phyloP scores from a whole-genome alignment of 2,888 invertebrate genomes.

The Tinea semifulvella region DNA sequence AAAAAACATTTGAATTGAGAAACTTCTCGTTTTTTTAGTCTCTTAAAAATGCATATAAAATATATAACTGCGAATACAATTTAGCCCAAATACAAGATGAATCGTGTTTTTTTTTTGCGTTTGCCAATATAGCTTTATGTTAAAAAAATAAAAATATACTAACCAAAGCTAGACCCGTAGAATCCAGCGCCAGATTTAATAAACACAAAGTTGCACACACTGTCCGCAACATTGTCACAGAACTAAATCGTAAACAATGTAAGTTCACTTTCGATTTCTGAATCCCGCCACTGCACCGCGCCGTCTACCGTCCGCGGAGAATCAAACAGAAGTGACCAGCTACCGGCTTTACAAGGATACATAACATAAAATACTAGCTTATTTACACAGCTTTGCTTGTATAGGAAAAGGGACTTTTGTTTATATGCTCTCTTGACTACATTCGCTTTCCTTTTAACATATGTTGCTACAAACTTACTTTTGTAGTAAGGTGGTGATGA shows the following conservation, averaged over 20 bases:
- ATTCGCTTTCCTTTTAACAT: too few relatives aligned
- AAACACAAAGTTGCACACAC: constrained; percentile 13
- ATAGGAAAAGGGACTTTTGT: too few relatives aligned
- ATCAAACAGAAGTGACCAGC: background rate
- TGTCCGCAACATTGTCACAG: constrained; percentile 1
- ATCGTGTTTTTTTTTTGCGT: background rate
- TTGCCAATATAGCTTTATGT: background rate
- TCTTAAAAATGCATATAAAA: too few relatives aligned
- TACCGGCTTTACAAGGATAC: constrained; percentile 1
- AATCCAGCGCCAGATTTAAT: constrained; percentile 10
- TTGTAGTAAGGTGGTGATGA: too few relatives aligned
- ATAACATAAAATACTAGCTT: too few relatives aligned
- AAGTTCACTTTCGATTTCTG: constrained; percentile 8
- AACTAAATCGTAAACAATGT: background rate
- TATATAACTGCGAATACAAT: too few relatives aligned
- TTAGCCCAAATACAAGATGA: background rate
- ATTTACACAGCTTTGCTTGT: too few relatives aligned
- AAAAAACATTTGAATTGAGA: too few relatives aligned
- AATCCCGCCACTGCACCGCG: background rate
- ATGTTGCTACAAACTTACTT: too few relatives aligned
- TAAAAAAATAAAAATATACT: constrained; percentile 16
- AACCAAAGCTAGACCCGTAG: constrained; percentile 13
- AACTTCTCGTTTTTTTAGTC: too few relatives aligned
- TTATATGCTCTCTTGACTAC: too few relatives aligned
- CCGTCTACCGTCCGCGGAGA: constrained; percentile 3